Base-by-base conservation (phyloP, 1,140 invertebrate species). In the Eciton burchellii region DNA sequence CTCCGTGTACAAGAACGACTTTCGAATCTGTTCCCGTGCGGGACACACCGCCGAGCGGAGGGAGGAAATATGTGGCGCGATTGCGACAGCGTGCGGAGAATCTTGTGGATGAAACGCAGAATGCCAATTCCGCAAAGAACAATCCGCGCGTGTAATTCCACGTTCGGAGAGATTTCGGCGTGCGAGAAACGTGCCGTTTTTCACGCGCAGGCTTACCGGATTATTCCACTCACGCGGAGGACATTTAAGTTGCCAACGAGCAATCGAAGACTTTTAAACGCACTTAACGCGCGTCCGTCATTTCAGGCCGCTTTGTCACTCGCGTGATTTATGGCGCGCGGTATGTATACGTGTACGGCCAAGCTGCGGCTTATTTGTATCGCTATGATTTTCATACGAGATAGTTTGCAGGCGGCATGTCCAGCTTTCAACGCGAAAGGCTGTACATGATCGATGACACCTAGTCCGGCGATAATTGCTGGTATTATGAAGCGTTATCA, bases 401-500 rank as follows among this genome's bases (percentile, higher is more conserved):
- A 79, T 63, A 79, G 52, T 70, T 79, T 57, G 19, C 74, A 57
- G 63, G 66, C 35, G 24, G 24, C n/a, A 79, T 57, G 43, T 74
- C 12, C 47, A 49, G 74, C 68, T 81, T 81, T 81, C 72, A 77
- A 68, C 49, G 45, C 73, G 54, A 62, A 70, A 82, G 83, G 60
- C 76, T 56, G 57, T 70, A 43, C 29, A 68, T 87, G 88, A 89
- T 90, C 85, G 87, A 90, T 89, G 84, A 49, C 68, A 60, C 68
- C 79, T 65, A 81, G 68, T 56, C 81, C 76, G 41, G 60, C 56
- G 63, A 88, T 90, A 89, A 90, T 90, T 89, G 85, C 84, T 79
- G 81, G 89, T 71, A 89, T 90, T 90, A 89, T 89, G 81, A 84
- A 81, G 63, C 83, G 82, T 81, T 88, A 90, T 89, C 88, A 73